phyloP scores from a whole-genome alignment of 2,113 vertebrate species.

The Rhinopithecus roxellana region DNA sequence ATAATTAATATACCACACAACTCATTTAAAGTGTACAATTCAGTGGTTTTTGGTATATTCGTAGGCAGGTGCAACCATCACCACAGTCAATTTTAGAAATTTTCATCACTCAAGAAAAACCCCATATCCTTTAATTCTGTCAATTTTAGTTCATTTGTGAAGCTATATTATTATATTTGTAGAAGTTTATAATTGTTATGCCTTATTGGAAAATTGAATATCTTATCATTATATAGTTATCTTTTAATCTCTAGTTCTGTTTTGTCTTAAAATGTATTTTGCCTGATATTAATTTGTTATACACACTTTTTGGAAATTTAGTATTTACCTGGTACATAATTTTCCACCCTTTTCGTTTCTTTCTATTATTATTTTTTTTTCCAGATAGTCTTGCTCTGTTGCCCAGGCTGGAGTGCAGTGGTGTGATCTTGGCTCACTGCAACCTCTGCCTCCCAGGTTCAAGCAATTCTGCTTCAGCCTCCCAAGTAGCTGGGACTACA shows the following conservation, averaged over 20 bases:
- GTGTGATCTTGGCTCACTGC: too few relatives aligned
- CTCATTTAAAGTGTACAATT: not conserved
- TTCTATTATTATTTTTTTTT: too few relatives aligned
- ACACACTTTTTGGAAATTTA: not conserved
- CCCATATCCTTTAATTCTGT: not conserved
- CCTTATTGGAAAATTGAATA: not conserved
- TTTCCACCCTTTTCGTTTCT: not conserved
- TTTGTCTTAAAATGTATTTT: not conserved
- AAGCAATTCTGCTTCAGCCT: too few relatives aligned
- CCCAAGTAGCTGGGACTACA: too few relatives aligned
- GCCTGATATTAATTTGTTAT: not conserved
- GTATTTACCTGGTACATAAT: not conserved
- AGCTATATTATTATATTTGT: not conserved
- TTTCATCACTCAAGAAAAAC: not conserved
- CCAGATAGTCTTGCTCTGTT: too few relatives aligned
- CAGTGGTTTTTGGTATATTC: not conserved
- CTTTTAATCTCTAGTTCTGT: not conserved
- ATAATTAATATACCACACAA: not conserved
- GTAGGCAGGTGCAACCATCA: not conserved
- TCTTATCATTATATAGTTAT: not conserved
- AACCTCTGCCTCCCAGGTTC: too few relatives aligned
- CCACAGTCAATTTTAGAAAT: not conserved
- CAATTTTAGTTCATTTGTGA: not conserved
- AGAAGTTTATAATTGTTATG: not conserved
- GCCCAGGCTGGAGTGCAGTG: too few relatives aligned